Conservation (phyloP, 2,888 invertebrate species). For the Plebejus anna region DNA sequence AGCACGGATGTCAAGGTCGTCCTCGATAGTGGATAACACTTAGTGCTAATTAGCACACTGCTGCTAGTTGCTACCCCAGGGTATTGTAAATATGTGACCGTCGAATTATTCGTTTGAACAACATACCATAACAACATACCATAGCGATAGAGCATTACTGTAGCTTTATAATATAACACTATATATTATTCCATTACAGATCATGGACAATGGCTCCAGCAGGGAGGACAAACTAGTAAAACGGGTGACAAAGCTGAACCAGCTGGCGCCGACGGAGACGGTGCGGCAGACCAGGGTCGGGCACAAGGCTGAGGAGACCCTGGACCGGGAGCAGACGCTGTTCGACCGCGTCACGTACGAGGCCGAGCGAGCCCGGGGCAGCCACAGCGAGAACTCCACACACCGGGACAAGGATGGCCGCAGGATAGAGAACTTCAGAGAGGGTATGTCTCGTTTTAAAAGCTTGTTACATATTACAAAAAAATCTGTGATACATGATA, state of each 20-base stretch:
- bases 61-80: background rate
- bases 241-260: conserved; percentile 45
- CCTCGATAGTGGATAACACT: background rate
- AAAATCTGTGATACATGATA: no score
- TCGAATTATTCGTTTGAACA: background rate
- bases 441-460: conserved; percentile 44
- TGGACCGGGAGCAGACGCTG: conserved; percentile 33
- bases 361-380: conserved; percentile 56
- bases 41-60: background rate
- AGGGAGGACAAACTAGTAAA: conserved; percentile 52
- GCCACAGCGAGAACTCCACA: conserved; percentile 63
- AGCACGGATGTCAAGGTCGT: background rate
- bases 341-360: conserved; percentile 62
- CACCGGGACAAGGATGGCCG: conserved; percentile 67
- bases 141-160: background rate
- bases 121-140: background rate
- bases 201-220: conserved; percentile 54
- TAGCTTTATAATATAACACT: background rate
- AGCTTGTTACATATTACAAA: no score
- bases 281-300: conserved; percentile 15
- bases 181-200: conserved; percentile 33
- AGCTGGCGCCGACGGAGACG: conserved; percentile 48
- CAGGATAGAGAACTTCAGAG: conserved; percentile 52
- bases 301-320: background rate
- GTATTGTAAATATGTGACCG: background rate